These are phyloP conservation scores for Cololabis saira DNA, from an alignment of 2,113 vertebrate genomes.

Conservation along the genomic window DNA sequence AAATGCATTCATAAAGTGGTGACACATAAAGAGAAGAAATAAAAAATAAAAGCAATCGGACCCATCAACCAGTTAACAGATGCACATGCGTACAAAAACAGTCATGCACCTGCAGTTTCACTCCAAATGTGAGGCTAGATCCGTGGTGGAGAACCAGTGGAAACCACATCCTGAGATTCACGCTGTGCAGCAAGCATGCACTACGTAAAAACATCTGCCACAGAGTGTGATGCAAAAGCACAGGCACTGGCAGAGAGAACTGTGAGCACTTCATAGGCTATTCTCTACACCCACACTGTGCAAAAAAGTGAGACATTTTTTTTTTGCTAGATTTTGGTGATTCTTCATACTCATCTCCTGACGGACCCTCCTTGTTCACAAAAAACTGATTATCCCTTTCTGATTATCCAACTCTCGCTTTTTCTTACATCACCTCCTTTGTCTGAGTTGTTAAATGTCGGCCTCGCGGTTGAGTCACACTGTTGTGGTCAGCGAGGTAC, in stretches of 20 bases:
- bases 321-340: constrained; percentile 24
- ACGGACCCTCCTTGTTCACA: constrained; percentile 39
- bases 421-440: constrained; percentile 63
- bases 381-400: constrained; percentile 40
- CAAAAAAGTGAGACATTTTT: constrained; percentile 21
- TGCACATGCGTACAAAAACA: constrained; percentile 5
- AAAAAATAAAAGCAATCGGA: constrained; percentile 7
- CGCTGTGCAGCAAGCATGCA: constrained; percentile 21
- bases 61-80: constrained; percentile 16
- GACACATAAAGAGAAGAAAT: constrained; percentile 3
- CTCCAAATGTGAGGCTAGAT: constrained; percentile 21
- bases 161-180: constrained; percentile 59
- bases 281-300: constrained; percentile 51
- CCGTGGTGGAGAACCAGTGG: constrained; percentile 23
- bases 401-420: constrained; percentile 50
- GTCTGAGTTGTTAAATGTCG: constrained; percentile 63
- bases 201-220: constrained; percentile 31
- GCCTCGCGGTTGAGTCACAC: constrained; percentile 57
- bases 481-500: constrained; percentile 48
- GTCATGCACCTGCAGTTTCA: constrained; percentile 3
- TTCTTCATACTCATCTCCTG: constrained; percentile 35
- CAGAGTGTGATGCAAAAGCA: constrained; percentile 27
- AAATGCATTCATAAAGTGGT: constrained; percentile 38
- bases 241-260: not conserved
- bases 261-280: constrained; percentile 17